phyloP scores from a whole-genome alignment of 1,140 invertebrate species.

The Drosophila chauvacae region DNA sequence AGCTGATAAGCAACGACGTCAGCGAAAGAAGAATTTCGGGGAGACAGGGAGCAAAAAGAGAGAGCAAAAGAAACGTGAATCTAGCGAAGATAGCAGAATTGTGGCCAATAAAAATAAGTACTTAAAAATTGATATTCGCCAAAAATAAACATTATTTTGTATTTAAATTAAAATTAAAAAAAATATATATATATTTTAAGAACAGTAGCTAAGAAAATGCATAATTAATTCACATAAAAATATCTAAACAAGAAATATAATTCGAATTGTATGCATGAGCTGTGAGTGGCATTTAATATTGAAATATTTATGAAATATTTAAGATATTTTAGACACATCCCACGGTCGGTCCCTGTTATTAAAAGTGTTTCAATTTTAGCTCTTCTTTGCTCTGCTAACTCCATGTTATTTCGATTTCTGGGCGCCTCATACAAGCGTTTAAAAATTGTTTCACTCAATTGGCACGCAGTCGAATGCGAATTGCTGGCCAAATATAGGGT shows the following conservation, averaged over 20 bases:
- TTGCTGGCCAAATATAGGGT: conserved; percentile 4
- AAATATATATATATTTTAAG: neutral
- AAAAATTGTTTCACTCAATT: conserved; percentile 25
- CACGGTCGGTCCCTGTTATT: neutral
- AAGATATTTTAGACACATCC: neutral
- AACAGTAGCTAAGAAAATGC: neutral
- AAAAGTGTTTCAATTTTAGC: too few relatives aligned
- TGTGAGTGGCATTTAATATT: neutral
- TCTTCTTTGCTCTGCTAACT: neutral
- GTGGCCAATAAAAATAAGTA: neutral
- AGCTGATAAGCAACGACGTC: conserved; percentile 33
- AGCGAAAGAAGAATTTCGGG: conserved; percentile 13
- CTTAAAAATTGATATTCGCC: neutral
- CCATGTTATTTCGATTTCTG: conserved; percentile 15
- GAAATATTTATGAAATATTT: neutral
- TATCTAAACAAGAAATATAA: neutral
- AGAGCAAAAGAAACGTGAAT: neutral
- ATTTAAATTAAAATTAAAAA: neutral
- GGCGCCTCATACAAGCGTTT: conserved; percentile 22
- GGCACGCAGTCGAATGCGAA: conserved; percentile 9
- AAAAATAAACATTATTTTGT: neutral
- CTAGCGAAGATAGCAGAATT: conserved; percentile 10
- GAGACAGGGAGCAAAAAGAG: neutral
- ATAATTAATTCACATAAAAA: neutral
- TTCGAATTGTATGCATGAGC: too few relatives aligned